These are phyloP conservation scores for Himalopsyche anomala DNA, from an alignment of 2,888 invertebrate genomes.

Conservation along the genomic window DNA sequence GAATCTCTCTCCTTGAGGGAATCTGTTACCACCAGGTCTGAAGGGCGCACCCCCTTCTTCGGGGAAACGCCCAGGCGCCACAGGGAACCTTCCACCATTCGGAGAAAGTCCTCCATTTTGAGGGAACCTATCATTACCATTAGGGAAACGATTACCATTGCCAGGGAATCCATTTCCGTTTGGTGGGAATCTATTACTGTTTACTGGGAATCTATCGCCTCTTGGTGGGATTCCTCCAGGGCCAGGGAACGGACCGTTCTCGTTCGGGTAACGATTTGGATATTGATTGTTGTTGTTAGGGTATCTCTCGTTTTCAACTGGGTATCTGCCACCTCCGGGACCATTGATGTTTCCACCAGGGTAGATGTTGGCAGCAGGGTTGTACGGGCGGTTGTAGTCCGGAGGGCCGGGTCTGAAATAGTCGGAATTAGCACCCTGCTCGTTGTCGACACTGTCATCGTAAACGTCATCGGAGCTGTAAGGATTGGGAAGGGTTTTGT, in stretches of 20 bases:
- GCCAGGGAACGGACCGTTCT: conserved; percentile 41
- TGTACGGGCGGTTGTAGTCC: conserved; percentile 55
- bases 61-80: neutral
- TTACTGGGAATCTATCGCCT: conserved; percentile 42
- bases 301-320: conserved; percentile 48
- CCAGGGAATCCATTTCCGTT: conserved; percentile 22
- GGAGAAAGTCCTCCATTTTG: conserved; percentile 45
- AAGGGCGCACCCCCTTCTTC: neutral
- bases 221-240: neutral
- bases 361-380: conserved; percentile 59
- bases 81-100: conserved; percentile 42
- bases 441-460: conserved; percentile 50
- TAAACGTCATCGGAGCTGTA: conserved; percentile 61
- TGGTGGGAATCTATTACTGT: neutral
- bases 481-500: conserved; percentile 25
- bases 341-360: conserved; percentile 53
- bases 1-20: conserved; percentile 43
- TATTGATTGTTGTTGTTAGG: conserved; percentile 24
- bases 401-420: conserved; percentile 60
- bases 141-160: conserved; percentile 39
- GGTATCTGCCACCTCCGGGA: conserved; percentile 53
- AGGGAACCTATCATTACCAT: neutral
- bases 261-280: conserved; percentile 41
- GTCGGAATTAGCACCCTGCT: conserved; percentile 48
- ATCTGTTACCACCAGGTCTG: conserved; percentile 44